Percentiles rank a stretch among this genome's conserved stretches.
Conservation (phyloP, 2,888 invertebrate genomes). For the Drosophila maculinotata region DNA sequence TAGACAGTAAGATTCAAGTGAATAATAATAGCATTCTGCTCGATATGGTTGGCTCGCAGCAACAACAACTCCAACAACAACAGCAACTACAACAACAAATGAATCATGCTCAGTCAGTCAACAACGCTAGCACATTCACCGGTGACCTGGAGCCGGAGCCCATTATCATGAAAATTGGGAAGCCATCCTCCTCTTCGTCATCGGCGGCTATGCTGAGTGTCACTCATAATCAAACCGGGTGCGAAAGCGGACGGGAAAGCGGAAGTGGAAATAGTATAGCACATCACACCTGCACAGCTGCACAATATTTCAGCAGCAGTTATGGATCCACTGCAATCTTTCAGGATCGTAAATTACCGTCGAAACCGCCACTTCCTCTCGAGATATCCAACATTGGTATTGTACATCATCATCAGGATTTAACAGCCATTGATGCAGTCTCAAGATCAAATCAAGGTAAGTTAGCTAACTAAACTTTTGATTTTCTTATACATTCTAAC, state of each 20-base stretch:
- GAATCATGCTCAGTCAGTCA: constrained; percentile 33
- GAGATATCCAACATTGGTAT: constrained; percentile 20
- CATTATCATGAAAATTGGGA: constrained; percentile 19
- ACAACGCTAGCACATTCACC: constrained; percentile 38
- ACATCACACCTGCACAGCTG: constrained; percentile 26
- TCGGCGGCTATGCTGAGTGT: constrained; percentile 26
- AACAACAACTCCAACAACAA: no score
- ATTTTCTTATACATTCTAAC: neutral
- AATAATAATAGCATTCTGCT: constrained; percentile 44
- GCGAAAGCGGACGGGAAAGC: constrained; percentile 4
- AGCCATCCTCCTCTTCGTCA: constrained; percentile 27
- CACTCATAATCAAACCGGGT: constrained; percentile 20
- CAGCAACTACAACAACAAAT: no score
- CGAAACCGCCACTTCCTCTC: constrained; percentile 15
- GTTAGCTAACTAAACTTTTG: neutral
- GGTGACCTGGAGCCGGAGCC: constrained; percentile 33
- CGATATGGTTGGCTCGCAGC: constrained; percentile 74
- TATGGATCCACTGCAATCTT: constrained; percentile 39
- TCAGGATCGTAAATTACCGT: constrained; percentile 34
- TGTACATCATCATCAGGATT: constrained; percentile 24
- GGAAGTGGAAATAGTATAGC: constrained; percentile 21
- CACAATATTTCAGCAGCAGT: constrained; percentile 43
- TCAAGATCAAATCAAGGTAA: constrained; percentile 53
- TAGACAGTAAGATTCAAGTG: constrained; percentile 14
- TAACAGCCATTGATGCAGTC: constrained; percentile 29